phyloP scores from a whole-genome alignment of 2,888 invertebrate species.

The Clivina fossor region DNA sequence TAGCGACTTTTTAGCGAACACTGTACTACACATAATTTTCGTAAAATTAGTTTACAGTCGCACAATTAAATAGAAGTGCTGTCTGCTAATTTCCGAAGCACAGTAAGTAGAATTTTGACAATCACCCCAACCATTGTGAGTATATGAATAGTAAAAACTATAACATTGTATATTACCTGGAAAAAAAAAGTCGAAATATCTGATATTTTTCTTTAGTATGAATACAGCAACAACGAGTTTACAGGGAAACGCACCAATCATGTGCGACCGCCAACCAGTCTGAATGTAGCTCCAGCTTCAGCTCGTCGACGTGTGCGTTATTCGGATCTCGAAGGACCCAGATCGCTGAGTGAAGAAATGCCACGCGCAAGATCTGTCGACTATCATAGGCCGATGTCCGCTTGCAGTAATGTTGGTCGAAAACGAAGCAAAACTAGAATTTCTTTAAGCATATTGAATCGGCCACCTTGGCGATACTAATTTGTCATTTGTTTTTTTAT shows the following conservation, averaged over 20 bases:
- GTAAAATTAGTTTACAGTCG: not conserved
- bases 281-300: constrained; percentile 18
- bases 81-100: too few species aligned
- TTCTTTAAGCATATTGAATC: constrained; percentile 21
- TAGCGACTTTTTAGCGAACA: too few species aligned
- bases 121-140: not conserved
- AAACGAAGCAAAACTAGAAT: constrained; percentile 10
- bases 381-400: constrained; percentile 27
- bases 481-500: too few species aligned
- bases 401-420: constrained; percentile 20
- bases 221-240: not conserved
- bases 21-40: too few species aligned
- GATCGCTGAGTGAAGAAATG: constrained; percentile 18
- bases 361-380: constrained; percentile 20
- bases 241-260: constrained; percentile 15
- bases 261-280: constrained; percentile 13
- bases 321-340: constrained; percentile 26
- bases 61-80: constrained; percentile 9
- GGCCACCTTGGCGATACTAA: constrained; percentile 48
- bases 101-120: not conserved
- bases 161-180: not conserved
- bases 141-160: not conserved
- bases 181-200: not conserved
- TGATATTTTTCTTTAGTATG: too few species aligned
- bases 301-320: constrained; percentile 23